Evolutionary conservation across 1,140 invertebrate species (phyloP).

Genomic region (Chelonus insularis): DNA sequence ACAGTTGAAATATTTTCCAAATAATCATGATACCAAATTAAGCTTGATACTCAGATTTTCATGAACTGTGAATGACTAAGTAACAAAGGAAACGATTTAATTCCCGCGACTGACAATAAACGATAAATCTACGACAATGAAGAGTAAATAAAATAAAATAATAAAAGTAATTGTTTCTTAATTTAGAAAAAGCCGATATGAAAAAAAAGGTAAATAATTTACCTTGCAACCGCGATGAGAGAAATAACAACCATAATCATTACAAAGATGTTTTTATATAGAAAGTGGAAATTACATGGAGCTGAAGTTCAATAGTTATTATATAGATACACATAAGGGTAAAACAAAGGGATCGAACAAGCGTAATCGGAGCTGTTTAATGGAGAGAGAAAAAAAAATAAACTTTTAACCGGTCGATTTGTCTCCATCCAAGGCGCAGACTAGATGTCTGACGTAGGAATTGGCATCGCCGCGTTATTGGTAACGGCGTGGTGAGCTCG

Average conservation of each 20-base stretch:
- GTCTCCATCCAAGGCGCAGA: conserved; percentile 8
- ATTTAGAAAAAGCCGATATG: no score
- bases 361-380: conserved; percentile 18
- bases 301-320: background rate
- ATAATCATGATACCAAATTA: no score
- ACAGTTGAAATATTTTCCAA: background rate
- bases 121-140: no score
- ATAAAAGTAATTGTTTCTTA: no score
- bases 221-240: no score
- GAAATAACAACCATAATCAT: no score
- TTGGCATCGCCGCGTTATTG: conserved; percentile 20
- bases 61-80: no score
- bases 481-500: conserved; percentile 13
- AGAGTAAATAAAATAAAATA: no score
- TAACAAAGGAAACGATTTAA: no score
- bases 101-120: no score
- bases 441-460: conserved; percentile 23
- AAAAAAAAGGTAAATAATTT: no score
- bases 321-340: conserved; percentile 3
- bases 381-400: conserved; percentile 13
- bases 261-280: background rate
- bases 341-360: conserved; percentile 22
- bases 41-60: no score
- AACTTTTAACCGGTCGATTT: conserved; percentile 1
- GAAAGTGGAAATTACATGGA: background rate